Evolutionary conservation across 2,113 vertebrate species (phyloP), one percentile per base, ranked within the genome.

Genomic region (Salvelinus namaycush): DNA sequence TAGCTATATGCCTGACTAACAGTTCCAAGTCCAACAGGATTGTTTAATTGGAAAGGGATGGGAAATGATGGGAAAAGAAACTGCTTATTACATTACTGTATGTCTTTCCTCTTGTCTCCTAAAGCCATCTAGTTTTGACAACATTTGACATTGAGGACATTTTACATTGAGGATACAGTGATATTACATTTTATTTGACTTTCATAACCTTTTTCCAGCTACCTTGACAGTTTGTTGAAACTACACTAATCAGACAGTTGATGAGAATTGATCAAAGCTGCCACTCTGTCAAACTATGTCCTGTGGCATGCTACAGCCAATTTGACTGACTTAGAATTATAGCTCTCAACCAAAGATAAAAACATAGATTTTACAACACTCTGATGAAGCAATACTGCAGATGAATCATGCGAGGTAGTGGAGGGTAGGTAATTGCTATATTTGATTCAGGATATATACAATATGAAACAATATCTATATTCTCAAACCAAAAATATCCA

Each of bases 101-200:
- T 67, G 65, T 67, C 1, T 27, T 26, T 65, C 60, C 24, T 13
- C 64, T 81, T 79, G n/a, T 68, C 13, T 20, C 0, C 62, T 76
- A 79, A 68, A 66, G 51, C 24, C 8, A 5, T 73, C 64, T 70
- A 62, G 71, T 27, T 69, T 22, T 79, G 77, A 70, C 39, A 39
- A 59, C 66, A n/a, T 74, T 29, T 66, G 48, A n/a, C 4, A 26
- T 69, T 29, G 57, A 74, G 6, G 64, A 27, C 66, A n/a, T 74
- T 31, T 67, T 29, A n/a, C 4, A 26, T 69, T 29, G 57, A 74
- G 6, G 64, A 27, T 72, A 1, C 60, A 66, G 76, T 67, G 14
- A 54, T 54, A 54, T 76, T 18, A 79, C 77, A 62, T 71, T 20
- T 2, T 79, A 64, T 57, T 74, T 76, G 66, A 75, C 79, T 76